phyloP scores from a whole-genome alignment of 2,113 vertebrate genomes.

The Eurystomus gularis region DNA sequence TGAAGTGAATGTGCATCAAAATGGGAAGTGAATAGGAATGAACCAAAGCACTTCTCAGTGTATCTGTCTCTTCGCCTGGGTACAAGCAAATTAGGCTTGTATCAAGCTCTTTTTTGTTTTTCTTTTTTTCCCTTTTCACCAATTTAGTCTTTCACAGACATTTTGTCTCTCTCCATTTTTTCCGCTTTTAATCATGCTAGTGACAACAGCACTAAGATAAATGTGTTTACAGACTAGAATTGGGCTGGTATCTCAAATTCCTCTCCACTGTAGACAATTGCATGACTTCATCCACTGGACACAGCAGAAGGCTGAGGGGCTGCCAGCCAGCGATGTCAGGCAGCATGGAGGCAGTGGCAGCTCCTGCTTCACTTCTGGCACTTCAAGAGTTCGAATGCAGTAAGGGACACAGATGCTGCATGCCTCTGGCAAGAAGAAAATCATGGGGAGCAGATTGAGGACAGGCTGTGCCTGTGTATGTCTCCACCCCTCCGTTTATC shows the following conservation, averaged over 20 bases:
- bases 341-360: not conserved
- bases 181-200: not conserved
- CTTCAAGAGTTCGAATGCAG: not conserved
- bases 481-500: not conserved
- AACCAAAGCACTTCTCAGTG: not conserved
- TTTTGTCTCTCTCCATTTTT: not conserved
- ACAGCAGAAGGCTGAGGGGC: not conserved
- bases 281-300: slow-evolving; percentile 21
- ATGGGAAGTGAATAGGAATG: not conserved
- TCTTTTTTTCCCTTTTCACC: not conserved
- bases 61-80: not conserved
- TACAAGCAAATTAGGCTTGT: not conserved
- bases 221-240: slow-evolving; percentile 19
- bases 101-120: not conserved
- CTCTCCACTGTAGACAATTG: not conserved
- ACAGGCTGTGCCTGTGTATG: not conserved
- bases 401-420: not conserved
- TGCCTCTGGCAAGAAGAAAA: not conserved
- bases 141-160: not conserved
- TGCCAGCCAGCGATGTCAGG: not conserved
- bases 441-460: fast-evolving
- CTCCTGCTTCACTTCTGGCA: not conserved
- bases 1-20: not conserved
- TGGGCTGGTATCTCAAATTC: slow-evolving; percentile 13
- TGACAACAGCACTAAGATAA: slow-evolving; percentile 27